These are phyloP conservation scores for Anguilla megastoma DNA, from an alignment of 2,797 vertebrate genomes.

Conservation along the genomic window DNA sequence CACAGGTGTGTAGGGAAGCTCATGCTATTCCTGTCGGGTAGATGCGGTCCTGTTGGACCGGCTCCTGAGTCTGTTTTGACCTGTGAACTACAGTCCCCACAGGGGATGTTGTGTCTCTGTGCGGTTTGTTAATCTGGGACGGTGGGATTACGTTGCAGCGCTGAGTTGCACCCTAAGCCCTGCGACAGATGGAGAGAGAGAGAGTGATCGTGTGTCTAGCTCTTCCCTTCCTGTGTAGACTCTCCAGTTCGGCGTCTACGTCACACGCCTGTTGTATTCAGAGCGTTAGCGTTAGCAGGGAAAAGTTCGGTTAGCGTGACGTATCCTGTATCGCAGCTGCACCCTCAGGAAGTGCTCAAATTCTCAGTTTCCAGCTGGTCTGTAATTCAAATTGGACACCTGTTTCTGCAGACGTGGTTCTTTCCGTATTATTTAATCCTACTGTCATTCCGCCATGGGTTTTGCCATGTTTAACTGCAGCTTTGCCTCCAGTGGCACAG, in stretches of 20 bases:
- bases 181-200: conserved; percentile 22
- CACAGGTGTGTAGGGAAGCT: background rate
- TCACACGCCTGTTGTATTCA: background rate
- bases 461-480: background rate
- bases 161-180: conserved; percentile 22
- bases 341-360: background rate
- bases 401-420: background rate
- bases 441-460: background rate
- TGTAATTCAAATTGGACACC: background rate
- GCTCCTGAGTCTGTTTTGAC: background rate
- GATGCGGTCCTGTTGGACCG: background rate
- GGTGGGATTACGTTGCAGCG: conserved; percentile 10
- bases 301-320: background rate
- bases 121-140: conserved; percentile 26
- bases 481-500: background rate
- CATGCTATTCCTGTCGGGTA: background rate
- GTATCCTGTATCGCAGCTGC: background rate
- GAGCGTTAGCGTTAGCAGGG: background rate
- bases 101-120: background rate
- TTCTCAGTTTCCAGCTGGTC: background rate
- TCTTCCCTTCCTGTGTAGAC: background rate
- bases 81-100: background rate
- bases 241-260: background rate
- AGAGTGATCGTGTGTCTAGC: background rate
- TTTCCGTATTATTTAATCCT: too few species aligned